Base-by-base conservation (phyloP, 1,140 invertebrate genomes). In the Sitobion miscanthi region DNA sequence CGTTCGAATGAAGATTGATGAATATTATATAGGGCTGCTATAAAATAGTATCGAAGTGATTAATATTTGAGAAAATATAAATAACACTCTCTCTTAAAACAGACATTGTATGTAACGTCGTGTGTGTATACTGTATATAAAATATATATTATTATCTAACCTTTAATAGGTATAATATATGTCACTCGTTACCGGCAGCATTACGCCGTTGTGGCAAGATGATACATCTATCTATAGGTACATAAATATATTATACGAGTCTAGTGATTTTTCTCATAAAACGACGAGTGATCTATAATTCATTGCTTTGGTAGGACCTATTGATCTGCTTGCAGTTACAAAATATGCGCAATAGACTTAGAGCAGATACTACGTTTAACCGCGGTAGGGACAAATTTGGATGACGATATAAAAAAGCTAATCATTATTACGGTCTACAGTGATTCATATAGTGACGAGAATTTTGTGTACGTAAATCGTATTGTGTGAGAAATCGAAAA, bases 1-100 rank as follows among this genome's bases (percentile, higher is more conserved):
- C 62, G 62, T 77, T 77, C 14, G 62, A 77, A 77, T 77, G 30
- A 77, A 77, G 62, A 77, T 77, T 77, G 62, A 77, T 77, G 62
- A 77, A 77, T 77, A 77, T 77, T 77, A 17, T 77, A 77, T 77
- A n/a, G 14, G 14, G 14, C 62, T 69, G 62, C 11, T 14, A n/a
- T 77, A 77, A 77, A 77, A 77, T 77, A 77, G 30, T 77, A 77
- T 17, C 62, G 5, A 77, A 77, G 62, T 77, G 30, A 77, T 77
- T 77, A 77, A 77, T 77, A 77, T n/a, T 77, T n/a, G 62, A n/a
- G 62, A 77, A 77, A 77, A 77, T n/a, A 77, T 77, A 77, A 77
- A n/a, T 77, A 77, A n/a, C 62, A n/a, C 30, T 30, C 1, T 5
- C n/a, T 30, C 14, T n/a, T 77, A 77, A 77, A n/a, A n/a, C 62